phyloP scores from a whole-genome alignment of 2,888 invertebrate genomes.

The Erebia ligea region DNA sequence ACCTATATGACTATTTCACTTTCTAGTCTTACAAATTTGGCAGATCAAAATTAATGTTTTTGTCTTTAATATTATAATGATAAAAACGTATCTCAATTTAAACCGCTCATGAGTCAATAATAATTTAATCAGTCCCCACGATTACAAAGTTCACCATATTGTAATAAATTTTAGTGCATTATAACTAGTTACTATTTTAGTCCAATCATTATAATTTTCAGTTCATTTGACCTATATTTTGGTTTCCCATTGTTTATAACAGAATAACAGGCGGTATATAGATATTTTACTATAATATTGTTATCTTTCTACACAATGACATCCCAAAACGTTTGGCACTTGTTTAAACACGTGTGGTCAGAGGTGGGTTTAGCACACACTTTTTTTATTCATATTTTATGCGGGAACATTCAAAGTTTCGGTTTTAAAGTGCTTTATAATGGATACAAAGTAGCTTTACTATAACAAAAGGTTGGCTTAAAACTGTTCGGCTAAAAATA shows the following conservation, averaged over 20 bases:
- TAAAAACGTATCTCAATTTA: too few relatives aligned
- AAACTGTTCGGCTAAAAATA: constrained; percentile 11
- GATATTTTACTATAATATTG: neutral
- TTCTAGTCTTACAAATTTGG: neutral
- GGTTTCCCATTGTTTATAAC: constrained; percentile 8
- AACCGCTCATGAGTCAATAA: neutral
- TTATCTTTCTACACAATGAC: constrained; percentile 2
- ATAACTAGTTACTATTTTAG: neutral
- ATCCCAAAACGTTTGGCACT: constrained; percentile 23
- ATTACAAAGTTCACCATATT: neutral
- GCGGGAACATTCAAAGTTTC: constrained; percentile 34
- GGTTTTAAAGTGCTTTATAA: constrained; percentile 24
- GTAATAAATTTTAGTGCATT: neutral
- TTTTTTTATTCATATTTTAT: constrained; percentile 28
- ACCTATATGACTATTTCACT: too few relatives aligned
- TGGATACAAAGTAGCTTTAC: constrained; percentile 23
- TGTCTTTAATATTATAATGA: neutral
- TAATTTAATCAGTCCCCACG: neutral
- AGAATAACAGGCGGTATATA: neutral
- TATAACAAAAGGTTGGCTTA: constrained; percentile 26
- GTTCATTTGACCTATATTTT: constrained; percentile 12
- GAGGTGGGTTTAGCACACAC: constrained; percentile 23
- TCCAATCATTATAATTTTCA: neutral
- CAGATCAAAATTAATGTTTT: neutral
- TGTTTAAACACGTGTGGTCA: constrained; percentile 35